Evolutionary conservation across 2,888 invertebrate genomes (phyloP).

Genomic region (Orthosia gothica): DNA sequence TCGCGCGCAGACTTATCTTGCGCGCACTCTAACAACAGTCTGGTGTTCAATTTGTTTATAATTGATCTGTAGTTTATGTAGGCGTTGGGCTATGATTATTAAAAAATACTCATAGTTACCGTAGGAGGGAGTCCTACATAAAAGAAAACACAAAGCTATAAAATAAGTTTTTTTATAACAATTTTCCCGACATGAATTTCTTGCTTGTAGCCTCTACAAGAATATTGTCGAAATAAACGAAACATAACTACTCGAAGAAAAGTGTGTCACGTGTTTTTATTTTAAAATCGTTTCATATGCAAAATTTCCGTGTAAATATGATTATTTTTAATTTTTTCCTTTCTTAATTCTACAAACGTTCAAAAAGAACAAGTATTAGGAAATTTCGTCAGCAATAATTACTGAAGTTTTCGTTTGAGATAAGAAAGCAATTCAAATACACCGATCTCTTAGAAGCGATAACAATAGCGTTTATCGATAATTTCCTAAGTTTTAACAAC

Average conservation of each 20-base stretch:
- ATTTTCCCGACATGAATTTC: no score
- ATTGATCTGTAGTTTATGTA: not conserved
- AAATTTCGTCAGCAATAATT: conserved; percentile 30
- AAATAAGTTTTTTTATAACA: not conserved
- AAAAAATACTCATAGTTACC: not conserved
- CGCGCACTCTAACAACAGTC: not conserved
- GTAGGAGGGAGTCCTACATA: no score
- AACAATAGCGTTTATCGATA: conserved; percentile 30
- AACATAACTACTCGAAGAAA: no score
- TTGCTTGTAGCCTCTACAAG: no score
- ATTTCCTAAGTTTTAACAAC: conserved; percentile 34
- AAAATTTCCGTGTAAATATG: no score
- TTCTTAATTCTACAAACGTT: not conserved
- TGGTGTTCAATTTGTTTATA: conserved; percentile 18
- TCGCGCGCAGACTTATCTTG: no score
- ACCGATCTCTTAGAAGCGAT: conserved; percentile 9
- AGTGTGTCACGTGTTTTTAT: no score
- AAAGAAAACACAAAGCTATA: not conserved
- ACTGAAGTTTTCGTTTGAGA: conserved; percentile 28
- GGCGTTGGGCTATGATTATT: not conserved
- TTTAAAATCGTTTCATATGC: no score
- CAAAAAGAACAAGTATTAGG: conserved; percentile 20
- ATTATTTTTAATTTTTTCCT: not conserved
- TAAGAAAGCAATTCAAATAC: conserved; percentile 36
- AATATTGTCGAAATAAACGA: no score